Base-by-base conservation (phyloP, 1,140 invertebrate species). In the Trichomalopsis sarcophagae region DNA sequence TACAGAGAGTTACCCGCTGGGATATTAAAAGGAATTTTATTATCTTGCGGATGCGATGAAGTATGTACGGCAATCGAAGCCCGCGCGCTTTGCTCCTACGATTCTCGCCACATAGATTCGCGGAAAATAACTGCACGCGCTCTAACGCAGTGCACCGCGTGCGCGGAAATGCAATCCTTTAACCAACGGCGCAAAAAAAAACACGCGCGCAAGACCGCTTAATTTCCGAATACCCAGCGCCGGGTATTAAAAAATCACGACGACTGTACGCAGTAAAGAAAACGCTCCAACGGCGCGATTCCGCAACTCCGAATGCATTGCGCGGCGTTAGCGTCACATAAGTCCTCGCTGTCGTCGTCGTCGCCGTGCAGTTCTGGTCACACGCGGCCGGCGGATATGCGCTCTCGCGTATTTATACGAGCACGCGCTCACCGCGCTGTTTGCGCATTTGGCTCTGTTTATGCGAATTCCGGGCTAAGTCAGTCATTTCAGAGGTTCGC, bases 391-490 rank as follows among this genome's bases (percentile, higher is more conserved):
- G 75, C 10, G 55, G 30, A 83, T 76, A 40, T 74, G 33, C 33
- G 44, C 50, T 69, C 50, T 69, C 27, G 27, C 21, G 23, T 33
- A 76, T 69, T 47, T 69, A 47, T 83, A 75, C 36, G 13, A 6
- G 76, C 13, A 30, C 21, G 68, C 23, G 33, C 33, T 17, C 44
- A 27, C 27, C 27, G 33, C 50, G 36, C 14, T 36, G 50, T 71
- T 21, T 77, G 11, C 62, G 76, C 30, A 33, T 82, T 40, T 40
- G 23, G 21, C 33, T 84, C 62, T 78, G 76, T 79, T 84, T 73
- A 50, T 84, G 40, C 77, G 73, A 76, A 82, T 82, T 82, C 62
- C 68, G 75, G 75, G 80, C 75, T 66, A 73, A 86, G 66, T 82
- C 66, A 78, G 66, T 82, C 55, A 82, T 82, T 86, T 86, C 50